Evolutionary conservation across 2,113 vertebrate genomes (phyloP).

Genomic region (Irena cyanogastra): DNA sequence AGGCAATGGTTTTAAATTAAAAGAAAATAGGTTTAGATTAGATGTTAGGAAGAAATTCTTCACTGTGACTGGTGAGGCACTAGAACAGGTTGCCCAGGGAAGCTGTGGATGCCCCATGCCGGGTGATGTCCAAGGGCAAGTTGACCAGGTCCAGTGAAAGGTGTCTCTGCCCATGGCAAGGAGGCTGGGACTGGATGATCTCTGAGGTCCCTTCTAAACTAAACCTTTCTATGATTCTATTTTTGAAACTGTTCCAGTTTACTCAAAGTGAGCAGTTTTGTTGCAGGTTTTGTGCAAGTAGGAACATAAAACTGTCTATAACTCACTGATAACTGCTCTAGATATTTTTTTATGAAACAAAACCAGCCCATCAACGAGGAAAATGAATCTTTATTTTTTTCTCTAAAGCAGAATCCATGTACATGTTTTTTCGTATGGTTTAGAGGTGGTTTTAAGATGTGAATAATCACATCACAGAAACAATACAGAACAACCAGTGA

Average conservation of each 20-base stretch:
- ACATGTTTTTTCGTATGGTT: not conserved
- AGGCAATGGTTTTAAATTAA: not conserved
- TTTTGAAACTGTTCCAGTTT: not conserved
- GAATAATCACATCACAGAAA: slow-evolving; percentile 47
- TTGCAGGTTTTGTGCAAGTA: not conserved
- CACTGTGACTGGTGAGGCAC: not conserved
- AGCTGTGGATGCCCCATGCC: not conserved
- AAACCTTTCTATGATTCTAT: not conserved
- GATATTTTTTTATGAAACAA: slow-evolving; percentile 23
- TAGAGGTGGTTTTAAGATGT: slow-evolving; percentile 35
- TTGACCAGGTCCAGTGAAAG: not conserved
- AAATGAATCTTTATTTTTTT: slow-evolving; percentile 50
- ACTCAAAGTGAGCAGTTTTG: not conserved
- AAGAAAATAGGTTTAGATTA: not conserved
- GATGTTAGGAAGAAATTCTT: not conserved
- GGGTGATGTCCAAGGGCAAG: not conserved
- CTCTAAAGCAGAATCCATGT: slow-evolving; percentile 47
- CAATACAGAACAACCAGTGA: slow-evolving; percentile 19
- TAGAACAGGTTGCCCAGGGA: not conserved
- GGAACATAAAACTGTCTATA: not conserved
- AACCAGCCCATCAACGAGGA: slow-evolving; percentile 23
- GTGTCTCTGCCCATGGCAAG: not conserved
- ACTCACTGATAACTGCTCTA: not conserved
- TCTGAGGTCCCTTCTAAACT: not conserved
- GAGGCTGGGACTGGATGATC: not conserved